Evolutionary conservation across 1,140 invertebrate species (phyloP).

Genomic region (Drosophila erecta): DNA sequence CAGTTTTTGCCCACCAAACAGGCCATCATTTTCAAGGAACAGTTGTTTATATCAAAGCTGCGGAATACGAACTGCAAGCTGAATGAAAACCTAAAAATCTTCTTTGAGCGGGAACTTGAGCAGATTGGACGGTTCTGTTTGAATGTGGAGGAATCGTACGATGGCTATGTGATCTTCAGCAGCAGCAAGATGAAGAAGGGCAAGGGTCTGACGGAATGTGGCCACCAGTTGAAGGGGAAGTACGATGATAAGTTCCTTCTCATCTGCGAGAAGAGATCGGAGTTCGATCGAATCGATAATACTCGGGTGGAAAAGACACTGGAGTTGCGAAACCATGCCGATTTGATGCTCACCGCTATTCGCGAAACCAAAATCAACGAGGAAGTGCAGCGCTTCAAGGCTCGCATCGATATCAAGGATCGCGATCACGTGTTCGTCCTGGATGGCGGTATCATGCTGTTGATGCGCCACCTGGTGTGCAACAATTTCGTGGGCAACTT

Average conservation of each 20-base stretch:
- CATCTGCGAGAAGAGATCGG: conserved; percentile 71
- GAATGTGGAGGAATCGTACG: conserved; percentile 73
- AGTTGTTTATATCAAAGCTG: conserved; percentile 66
- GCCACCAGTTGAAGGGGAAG: conserved; percentile 72
- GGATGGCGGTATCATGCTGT: conserved; percentile 72
- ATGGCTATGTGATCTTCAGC: conserved; percentile 72
- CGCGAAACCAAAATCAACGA: conserved; percentile 71
- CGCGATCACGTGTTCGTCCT: conserved; percentile 71
- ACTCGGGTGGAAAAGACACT: conserved; percentile 61
- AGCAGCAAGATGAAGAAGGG: conserved; percentile 75
- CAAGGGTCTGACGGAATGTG: conserved; percentile 59
- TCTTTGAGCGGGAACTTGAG: conserved; percentile 73
- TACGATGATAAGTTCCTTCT: conserved; percentile 76
- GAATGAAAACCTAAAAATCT: conserved; percentile 64
- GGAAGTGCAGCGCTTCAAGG: conserved; percentile 72
- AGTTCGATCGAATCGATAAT: conserved; percentile 75
- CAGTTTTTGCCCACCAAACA: conserved; percentile 62
- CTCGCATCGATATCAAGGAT: conserved; percentile 71
- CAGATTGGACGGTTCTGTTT: conserved; percentile 68
- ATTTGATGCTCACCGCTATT: conserved; percentile 59
- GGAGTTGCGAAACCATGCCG: conserved; percentile 66
- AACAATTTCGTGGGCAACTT: conserved; percentile 70
- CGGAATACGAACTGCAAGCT: conserved; percentile 69
- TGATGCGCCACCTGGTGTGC: conserved; percentile 70
- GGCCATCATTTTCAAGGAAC: conserved; percentile 64